Percentiles rank a stretch among this genome's conserved stretches.
These are phyloP conservation scores for Oxytorus armatus DNA, from an alignment of 2,888 invertebrate genomes.

Conservation along the genomic window DNA sequence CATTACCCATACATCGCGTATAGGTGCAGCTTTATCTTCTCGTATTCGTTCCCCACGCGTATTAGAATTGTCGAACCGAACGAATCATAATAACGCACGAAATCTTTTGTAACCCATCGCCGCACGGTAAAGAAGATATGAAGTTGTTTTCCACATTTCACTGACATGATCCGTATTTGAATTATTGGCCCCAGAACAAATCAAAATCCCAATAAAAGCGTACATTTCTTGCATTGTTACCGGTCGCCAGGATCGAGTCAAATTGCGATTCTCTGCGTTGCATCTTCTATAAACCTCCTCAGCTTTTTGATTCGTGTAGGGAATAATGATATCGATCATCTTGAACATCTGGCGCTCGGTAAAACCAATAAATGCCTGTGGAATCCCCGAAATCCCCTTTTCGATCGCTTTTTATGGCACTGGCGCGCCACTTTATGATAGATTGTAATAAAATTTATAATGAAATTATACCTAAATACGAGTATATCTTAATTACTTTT, in stretches of 20 bases:
- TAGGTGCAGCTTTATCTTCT: too few relatives aligned
- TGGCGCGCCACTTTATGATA: slow-evolving; percentile 21
- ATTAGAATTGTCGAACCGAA: too few relatives aligned
- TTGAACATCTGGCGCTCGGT: not conserved
- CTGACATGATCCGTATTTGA: too few relatives aligned
- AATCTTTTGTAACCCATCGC: too few relatives aligned
- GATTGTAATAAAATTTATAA: slow-evolving; percentile 20
- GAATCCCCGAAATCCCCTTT: slow-evolving; percentile 19
- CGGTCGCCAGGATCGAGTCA: slow-evolving; percentile 8
- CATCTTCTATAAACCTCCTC: slow-evolving; percentile 1
- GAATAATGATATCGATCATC: slow-evolving; percentile 5
- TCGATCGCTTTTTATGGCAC: slow-evolving; percentile 19
- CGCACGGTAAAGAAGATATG: too few relatives aligned
- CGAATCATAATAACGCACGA: too few relatives aligned
- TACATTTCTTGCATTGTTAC: slow-evolving; percentile 6
- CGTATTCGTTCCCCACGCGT: too few relatives aligned
- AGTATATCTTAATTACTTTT: slow-evolving; percentile 27
- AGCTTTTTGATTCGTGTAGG: slow-evolving; percentile 1
- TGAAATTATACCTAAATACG: slow-evolving; percentile 25
- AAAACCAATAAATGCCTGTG: not conserved
- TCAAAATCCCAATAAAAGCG: too few relatives aligned
- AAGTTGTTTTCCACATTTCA: too few relatives aligned
- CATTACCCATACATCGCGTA: too few relatives aligned
- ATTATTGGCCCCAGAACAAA: too few relatives aligned
- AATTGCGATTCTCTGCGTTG: slow-evolving; percentile 2